A percentile compares a stretch with the other conserved stretches of the same genome.
Conservation (phyloP, 2,113 vertebrate genomes). For the Progne subis region DNA sequence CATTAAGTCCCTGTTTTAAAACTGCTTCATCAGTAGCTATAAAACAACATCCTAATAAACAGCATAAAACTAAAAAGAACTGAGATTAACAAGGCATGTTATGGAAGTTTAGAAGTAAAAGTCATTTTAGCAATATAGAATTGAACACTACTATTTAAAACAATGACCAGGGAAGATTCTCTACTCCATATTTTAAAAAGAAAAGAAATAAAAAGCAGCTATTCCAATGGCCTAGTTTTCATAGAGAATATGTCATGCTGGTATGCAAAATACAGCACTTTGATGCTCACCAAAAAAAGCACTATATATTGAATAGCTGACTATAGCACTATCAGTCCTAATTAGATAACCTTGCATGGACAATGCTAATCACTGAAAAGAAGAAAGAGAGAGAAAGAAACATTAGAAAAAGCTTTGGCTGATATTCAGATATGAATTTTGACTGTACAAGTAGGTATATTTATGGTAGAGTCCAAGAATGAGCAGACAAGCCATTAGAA, state of each 20-base stretch:
- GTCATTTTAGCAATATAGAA: slow-evolving; percentile 20
- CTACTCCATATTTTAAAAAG: neutral
- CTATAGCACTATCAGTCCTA: neutral
- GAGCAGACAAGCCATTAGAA: slow-evolving; percentile 10
- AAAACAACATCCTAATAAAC: slow-evolving; percentile 30
- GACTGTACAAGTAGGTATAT: neutral
- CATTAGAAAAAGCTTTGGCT: neutral
- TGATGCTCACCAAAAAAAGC: neutral
- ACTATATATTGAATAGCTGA: neutral
- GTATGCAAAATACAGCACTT: neutral
- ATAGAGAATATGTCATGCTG: neutral
- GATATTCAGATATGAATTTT: neutral
- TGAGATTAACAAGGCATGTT: neutral
- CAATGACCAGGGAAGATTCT: neutral
- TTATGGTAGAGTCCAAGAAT: slow-evolving; percentile 25
- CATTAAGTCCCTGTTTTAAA: slow-evolving; percentile 18
- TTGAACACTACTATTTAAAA: neutral
- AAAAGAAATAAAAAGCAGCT: neutral
- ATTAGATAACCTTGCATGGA: neutral
- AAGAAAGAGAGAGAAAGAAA: neutral
- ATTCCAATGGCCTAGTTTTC: neutral
- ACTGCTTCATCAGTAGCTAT: neutral
- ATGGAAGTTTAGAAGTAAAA: slow-evolving; percentile 21
- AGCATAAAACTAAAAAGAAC: slow-evolving; percentile 1
- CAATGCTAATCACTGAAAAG: neutral